phyloP scores from a whole-genome alignment of 2,113 vertebrate genomes.

The Lagopus muta region DNA sequence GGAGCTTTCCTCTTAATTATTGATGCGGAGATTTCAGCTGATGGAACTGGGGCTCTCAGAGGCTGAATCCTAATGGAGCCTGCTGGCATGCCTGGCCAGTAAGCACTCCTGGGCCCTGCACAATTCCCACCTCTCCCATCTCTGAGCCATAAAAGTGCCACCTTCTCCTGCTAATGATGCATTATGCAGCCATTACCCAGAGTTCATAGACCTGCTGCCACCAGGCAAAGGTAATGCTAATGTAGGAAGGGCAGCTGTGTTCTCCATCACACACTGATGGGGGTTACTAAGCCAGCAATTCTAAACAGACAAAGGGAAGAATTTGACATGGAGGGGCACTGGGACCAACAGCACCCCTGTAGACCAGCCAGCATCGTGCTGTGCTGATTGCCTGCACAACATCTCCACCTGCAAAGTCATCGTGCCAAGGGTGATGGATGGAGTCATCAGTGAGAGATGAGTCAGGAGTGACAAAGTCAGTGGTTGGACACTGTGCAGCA shows the following conservation, averaged over 20 bases:
- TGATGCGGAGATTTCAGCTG: constrained; percentile 28
- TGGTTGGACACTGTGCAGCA: not conserved
- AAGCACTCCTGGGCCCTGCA: constrained; percentile 28
- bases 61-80: constrained; percentile 42
- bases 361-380: not conserved
- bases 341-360: not conserved
- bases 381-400: not conserved
- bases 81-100: not conserved
- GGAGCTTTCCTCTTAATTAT: constrained; percentile 53
- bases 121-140: constrained; percentile 62
- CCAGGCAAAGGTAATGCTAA: not conserved
- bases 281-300: not conserved
- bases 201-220: not conserved
- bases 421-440: not conserved
- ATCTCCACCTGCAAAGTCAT: not conserved
- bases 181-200: not conserved
- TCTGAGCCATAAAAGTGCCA: not conserved
- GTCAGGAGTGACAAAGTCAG: not conserved
- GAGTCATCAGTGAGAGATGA: not conserved
- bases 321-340: not conserved
- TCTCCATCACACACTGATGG: not conserved
- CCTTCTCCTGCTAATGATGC: constrained; percentile 10
- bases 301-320: not conserved
- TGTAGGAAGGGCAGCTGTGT: not conserved
- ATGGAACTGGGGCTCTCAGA: constrained; percentile 37